phyloP scores from a whole-genome alignment of 2,888 invertebrate genomes.

The Ceramica pisi region DNA sequence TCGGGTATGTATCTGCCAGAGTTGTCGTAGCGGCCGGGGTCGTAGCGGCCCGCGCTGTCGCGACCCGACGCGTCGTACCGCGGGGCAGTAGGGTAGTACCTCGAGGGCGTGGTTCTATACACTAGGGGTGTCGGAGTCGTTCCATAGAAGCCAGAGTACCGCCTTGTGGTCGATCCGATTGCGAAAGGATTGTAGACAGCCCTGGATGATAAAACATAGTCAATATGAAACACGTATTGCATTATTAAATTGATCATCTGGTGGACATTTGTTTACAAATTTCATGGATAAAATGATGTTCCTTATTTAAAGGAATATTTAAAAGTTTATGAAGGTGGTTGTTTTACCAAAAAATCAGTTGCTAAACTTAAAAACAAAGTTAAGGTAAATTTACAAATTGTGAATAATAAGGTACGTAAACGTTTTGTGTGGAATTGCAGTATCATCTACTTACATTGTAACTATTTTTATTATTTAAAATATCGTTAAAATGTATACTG shows the following conservation, averaged over 20 bases:
- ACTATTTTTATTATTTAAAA: too few species aligned
- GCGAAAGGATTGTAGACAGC: constrained; percentile 48
- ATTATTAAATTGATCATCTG: neutral
- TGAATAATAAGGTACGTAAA: constrained; percentile 33
- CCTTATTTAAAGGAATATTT: neutral
- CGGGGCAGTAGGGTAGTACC: constrained; percentile 47
- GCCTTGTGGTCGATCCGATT: constrained; percentile 35
- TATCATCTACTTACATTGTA: neutral
- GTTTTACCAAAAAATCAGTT: neutral
- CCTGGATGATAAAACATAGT: constrained; percentile 18
- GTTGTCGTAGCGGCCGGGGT: constrained; percentile 69
- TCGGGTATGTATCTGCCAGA: constrained; percentile 76
- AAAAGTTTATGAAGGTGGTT: neutral
- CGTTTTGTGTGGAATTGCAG: neutral
- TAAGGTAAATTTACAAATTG: neutral
- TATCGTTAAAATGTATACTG: too few species aligned
- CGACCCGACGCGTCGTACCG: constrained; percentile 64
- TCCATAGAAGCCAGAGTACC: constrained; percentile 29
- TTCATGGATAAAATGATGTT: neutral
- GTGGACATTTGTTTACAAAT: constrained; percentile 6
- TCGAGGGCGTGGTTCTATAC: constrained; percentile 61
- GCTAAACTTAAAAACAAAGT: neutral
- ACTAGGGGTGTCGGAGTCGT: constrained; percentile 38
- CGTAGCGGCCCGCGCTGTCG: constrained; percentile 64
- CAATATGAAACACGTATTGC: neutral